Percentiles rank a stretch among this genome's conserved stretches.
Evolutionary conservation across 2,797 vertebrate species (phyloP).

Genomic region (Ataeniobius toweri): DNA sequence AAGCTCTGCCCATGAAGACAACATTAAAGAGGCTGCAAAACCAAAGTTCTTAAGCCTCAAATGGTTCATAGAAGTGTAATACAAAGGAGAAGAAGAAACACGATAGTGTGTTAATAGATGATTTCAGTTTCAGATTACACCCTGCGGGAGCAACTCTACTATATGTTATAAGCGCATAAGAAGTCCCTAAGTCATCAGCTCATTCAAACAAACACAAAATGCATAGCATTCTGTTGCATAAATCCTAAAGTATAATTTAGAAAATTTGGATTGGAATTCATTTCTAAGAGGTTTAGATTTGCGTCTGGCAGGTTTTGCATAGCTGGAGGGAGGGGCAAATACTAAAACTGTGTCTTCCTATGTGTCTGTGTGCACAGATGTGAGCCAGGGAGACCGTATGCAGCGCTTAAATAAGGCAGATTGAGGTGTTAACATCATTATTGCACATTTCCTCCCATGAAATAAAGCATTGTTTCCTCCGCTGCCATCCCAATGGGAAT

Average conservation of each 20-base stretch:
- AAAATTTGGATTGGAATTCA: constrained; percentile 28
- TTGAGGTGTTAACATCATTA: constrained; percentile 76
- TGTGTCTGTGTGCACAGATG: constrained; percentile 4
- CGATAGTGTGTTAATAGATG: constrained; percentile 88
- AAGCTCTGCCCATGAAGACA: constrained; percentile 36
- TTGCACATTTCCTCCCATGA: constrained; percentile 74
- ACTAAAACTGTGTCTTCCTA: constrained; percentile 5
- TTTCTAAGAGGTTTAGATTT: constrained; percentile 38
- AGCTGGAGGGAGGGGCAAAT: constrained; percentile 7
- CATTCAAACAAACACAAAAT: constrained; percentile 5
- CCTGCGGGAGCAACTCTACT: constrained; percentile 84
- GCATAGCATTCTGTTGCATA: constrained; percentile 6
- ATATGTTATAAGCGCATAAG: constrained; percentile 42
- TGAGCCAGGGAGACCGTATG: constrained; percentile 27
- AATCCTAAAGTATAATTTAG: constrained; percentile 21
- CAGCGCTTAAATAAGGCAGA: constrained; percentile 68
- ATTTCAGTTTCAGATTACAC: constrained; percentile 90
- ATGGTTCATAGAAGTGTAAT: constrained; percentile 71
- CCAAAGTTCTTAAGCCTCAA: constrained; percentile 59
- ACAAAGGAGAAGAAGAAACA: constrained; percentile 83
- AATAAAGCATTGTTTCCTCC: constrained; percentile 76
- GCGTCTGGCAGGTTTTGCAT: constrained; percentile 12
- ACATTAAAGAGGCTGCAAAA: constrained; percentile 51
- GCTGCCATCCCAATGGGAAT: constrained; percentile 70
- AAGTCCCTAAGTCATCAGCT: constrained; percentile 36